Percentiles rank a stretch among this genome's conserved stretches.
These are phyloP conservation scores for Oxytorus armatus DNA, from an alignment of 2,888 invertebrate genomes.

Conservation along the genomic window DNA sequence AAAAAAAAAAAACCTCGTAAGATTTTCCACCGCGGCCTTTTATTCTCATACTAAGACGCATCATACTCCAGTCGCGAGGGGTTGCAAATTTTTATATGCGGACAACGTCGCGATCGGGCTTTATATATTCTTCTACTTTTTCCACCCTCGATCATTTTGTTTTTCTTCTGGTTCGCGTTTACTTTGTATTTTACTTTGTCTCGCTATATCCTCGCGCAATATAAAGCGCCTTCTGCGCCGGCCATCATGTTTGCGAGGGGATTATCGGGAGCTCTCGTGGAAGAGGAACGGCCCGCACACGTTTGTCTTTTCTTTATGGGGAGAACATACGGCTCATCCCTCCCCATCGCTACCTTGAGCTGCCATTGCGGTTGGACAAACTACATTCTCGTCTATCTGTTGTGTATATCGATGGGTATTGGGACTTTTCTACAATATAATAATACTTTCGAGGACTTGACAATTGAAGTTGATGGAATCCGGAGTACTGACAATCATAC, in stretches of 20 bases:
- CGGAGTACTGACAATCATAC: not conserved
- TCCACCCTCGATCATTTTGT: constrained; percentile 31
- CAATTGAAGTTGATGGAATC: not conserved
- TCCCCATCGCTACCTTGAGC: constrained; percentile 5
- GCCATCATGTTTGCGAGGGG: constrained; percentile 63
- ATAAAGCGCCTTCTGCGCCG: constrained; percentile 58
- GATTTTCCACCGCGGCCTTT: constrained; percentile 21
- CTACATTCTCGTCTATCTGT: constrained; percentile 3
- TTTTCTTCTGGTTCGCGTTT: constrained; percentile 83
- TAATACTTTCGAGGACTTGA: not conserved
- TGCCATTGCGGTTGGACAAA: constrained; percentile 57
- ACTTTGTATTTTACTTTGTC: constrained; percentile 16
- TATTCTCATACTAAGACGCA: constrained; percentile 38
- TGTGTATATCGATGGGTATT: not conserved
- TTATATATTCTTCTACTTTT: constrained; percentile 21
- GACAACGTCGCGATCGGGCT: constrained; percentile 41
- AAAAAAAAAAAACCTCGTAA: constrained; percentile 39
- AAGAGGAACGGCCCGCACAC: constrained; percentile 23
- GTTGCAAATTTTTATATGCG: constrained; percentile 60
- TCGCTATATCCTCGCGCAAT: constrained; percentile 33
- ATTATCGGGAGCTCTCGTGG: constrained; percentile 54
- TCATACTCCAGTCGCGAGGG: constrained; percentile 45
- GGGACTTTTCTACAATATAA: not conserved
- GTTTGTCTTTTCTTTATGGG: constrained; percentile 12
- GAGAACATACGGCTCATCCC: constrained; percentile 13